Evolutionary conservation across 2,113 vertebrate genomes (phyloP).

Genomic region (Alligator sinensis): DNA sequence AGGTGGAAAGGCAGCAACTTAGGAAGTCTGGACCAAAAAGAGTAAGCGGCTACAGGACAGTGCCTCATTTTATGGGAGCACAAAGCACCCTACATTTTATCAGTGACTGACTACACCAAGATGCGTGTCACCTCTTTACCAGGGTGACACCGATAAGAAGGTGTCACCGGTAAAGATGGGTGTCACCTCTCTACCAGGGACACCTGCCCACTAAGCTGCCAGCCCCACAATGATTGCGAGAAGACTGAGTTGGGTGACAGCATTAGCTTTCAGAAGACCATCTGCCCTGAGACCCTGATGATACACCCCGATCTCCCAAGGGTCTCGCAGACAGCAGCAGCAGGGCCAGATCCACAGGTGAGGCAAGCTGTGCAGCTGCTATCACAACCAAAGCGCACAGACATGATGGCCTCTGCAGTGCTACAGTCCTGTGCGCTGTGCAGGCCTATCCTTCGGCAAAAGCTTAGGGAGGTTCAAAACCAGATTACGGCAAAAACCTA

Average conservation of each 20-base stretch:
- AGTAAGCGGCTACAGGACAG: neutral
- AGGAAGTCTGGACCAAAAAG: neutral
- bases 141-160: too few relatives aligned
- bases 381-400: neutral
- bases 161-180: too few relatives aligned
- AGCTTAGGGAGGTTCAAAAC: too few relatives aligned
- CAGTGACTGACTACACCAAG: neutral
- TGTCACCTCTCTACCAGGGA: neutral
- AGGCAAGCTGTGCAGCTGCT: neutral
- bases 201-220: neutral
- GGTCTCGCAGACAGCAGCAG: neutral
- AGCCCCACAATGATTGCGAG: neutral
- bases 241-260: neutral
- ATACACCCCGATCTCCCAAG: neutral
- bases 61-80: neutral
- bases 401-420: neutral
- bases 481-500: neutral
- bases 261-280: neutral
- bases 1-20: neutral
- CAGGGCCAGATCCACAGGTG: neutral
- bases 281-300: neutral
- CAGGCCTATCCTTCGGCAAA: neutral
- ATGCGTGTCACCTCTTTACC: too few relatives aligned
- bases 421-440: too few relatives aligned
- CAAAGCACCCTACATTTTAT: neutral